Base-by-base conservation (phyloP, 2,888 invertebrate genomes). In the Phrixothrix hirtus region DNA sequence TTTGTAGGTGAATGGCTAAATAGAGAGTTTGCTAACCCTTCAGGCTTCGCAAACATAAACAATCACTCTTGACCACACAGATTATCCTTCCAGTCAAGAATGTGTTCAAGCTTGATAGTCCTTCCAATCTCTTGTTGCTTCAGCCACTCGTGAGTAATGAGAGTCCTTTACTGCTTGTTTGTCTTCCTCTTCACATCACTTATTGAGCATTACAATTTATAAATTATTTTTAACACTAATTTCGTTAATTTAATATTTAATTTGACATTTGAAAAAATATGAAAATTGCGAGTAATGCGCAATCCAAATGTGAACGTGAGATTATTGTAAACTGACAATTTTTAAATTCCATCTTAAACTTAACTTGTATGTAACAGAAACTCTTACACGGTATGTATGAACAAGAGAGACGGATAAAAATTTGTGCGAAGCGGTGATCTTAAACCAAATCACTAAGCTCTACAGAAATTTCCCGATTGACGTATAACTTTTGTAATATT, bases 51-150 rank as follows among this genome's bases (percentile, higher is more conserved):
- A 58, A 61, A 61, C 58, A 59, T 55, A 57, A 54, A 52, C 59
- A 57, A 52, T 55, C 46, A 56, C 60, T 60, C 62, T 60, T 62
- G 62, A 62, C 62, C 62, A 58, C 53, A 46, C 50, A 59, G 61
- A 61, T 61, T 60, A 61, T 61, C 59, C 57, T 45, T 51, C 34
- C 57, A 55, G 59, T 58, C 59, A 57, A 61, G 61, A 51, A 61
- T 61, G 59, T 60, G 60, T 60, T 58, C 57, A 41, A 48, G 47
- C 54, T 47, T 47, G 53, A 57, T 56, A 50, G 57, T 58, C 57
- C 57, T 59, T 49, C 39, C 43, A 29, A 46, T 56, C 53, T 54
- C 57, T 54, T 53, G 59, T 56, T 53, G 58, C 55, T 55, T 50
- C 57, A 56, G 54, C 44, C 56, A 52, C 46, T 46, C 42, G 45